Conservation (phyloP, 2,113 vertebrate species). For the Notothenia coriiceps region DNA sequence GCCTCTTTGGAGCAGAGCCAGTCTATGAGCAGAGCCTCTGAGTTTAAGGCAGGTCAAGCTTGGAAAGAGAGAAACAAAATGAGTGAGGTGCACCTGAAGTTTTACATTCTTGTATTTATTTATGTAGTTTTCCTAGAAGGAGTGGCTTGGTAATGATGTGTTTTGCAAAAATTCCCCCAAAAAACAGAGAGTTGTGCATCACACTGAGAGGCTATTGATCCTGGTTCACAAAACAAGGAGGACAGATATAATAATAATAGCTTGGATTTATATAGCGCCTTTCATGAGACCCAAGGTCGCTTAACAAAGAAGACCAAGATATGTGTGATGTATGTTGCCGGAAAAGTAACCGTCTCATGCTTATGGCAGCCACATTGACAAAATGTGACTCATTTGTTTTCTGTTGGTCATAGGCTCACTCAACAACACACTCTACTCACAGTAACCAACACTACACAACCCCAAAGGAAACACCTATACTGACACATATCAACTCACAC, state of each 20-base stretch:
- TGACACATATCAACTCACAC: not conserved
- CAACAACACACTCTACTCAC: slow-evolving; percentile 38
- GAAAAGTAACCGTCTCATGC: slow-evolving; percentile 16
- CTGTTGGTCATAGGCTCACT: slow-evolving; percentile 33
- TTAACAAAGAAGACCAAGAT: no score
- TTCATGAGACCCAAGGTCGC: no score
- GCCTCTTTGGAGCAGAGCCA: slow-evolving; percentile 28
- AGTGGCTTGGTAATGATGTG: slow-evolving; percentile 3
- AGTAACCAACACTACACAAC: slow-evolving; percentile 3
- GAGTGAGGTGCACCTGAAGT: slow-evolving; percentile 55
- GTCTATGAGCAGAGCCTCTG: not conserved
- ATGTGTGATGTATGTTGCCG: slow-evolving; percentile 1
- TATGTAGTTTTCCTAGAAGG: slow-evolving; percentile 48
- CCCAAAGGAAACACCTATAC: not conserved
- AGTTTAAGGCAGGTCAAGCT: slow-evolving; percentile 55
- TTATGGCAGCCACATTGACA: slow-evolving; percentile 20
- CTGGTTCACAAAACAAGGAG: not conserved
- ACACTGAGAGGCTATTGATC: not conserved
- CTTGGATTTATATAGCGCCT: no score
- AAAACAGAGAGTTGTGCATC: slow-evolving; percentile 14
- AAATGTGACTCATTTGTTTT: slow-evolving; percentile 47
- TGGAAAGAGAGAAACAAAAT: slow-evolving; percentile 30
- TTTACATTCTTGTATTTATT: slow-evolving; percentile 42
- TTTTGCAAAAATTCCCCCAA: not conserved
- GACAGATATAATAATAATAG: not conserved